Conservation (phyloP, 2,888 invertebrate species). For the Lepidocyrtinus sp. region DNA sequence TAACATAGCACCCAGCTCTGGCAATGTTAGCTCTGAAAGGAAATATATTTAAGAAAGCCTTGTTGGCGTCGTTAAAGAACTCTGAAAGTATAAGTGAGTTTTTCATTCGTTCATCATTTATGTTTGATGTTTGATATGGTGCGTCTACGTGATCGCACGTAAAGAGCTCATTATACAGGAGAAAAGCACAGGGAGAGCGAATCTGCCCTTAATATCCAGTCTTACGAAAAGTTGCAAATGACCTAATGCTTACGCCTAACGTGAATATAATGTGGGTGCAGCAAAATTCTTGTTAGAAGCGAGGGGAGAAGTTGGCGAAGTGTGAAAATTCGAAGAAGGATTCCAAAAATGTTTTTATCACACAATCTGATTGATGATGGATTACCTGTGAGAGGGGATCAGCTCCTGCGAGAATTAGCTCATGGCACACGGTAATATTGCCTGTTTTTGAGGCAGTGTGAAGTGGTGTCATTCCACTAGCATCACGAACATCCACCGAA, state of each 20-base stretch:
- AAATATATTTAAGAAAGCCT: too few species aligned
- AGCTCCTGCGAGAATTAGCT: slow-evolving; percentile 66
- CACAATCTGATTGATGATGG: slow-evolving; percentile 46
- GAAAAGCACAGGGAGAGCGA: not conserved
- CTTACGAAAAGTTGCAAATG: slow-evolving; percentile 31
- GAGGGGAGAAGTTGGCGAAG: too few species aligned
- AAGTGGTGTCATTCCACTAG: slow-evolving; percentile 70
- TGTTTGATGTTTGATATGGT: slow-evolving; percentile 14
- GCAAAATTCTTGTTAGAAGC: too few species aligned
- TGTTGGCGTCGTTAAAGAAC: too few species aligned
- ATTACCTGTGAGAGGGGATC: slow-evolving; percentile 67
- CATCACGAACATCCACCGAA: slow-evolving; percentile 71
- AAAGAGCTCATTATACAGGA: not conserved
- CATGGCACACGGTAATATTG: slow-evolving; percentile 69
- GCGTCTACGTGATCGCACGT: slow-evolving; percentile 36
- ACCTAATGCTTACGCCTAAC: too few species aligned
- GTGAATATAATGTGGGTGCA: too few species aligned
- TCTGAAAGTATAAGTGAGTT: slow-evolving; percentile 21
- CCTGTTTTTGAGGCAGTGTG: slow-evolving; percentile 72
- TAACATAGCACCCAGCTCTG: too few species aligned
- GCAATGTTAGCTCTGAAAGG: too few species aligned
- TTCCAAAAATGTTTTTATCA: too few species aligned
- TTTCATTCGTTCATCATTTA: slow-evolving; percentile 48
- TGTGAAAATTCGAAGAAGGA: too few species aligned
- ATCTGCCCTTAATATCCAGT: too few species aligned